phyloP scores from a whole-genome alignment of 2,113 vertebrate genomes.

The Pachyramphus minor region DNA sequence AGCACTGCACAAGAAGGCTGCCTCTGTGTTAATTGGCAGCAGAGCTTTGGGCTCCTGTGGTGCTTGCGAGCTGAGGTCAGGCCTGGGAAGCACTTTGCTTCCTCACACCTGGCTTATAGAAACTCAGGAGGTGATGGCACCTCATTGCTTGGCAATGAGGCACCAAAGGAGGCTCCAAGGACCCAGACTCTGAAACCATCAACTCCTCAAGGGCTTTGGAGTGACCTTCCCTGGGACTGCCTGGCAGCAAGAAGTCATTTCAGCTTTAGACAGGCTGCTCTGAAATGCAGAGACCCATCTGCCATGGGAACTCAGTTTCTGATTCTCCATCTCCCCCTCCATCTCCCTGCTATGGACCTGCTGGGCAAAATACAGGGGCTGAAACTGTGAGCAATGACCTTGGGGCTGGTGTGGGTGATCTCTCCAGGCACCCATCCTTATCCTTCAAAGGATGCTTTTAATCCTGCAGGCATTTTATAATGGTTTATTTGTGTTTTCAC shows the following conservation, averaged over 20 bases:
- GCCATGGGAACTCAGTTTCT: not conserved
- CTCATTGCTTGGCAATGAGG: not conserved
- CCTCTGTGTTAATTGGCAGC: rapidly evolving
- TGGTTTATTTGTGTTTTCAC: not conserved
- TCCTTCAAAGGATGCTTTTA: not conserved
- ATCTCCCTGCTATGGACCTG: rapidly evolving
- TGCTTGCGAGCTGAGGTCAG: not conserved
- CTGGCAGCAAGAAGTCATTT: not conserved
- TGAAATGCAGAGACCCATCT: not conserved
- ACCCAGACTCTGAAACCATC: not conserved
- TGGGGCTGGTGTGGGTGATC: not conserved
- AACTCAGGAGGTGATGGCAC: not conserved
- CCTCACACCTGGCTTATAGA: not conserved
- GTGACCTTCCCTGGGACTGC: not conserved
- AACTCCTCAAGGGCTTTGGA: not conserved
- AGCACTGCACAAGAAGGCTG: not conserved
- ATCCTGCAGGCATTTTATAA: not conserved
- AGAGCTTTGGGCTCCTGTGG: not conserved
- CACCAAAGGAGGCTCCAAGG: not conserved
- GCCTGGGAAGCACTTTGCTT: not conserved
- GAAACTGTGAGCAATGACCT: not conserved
- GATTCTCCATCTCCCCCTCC: not conserved
- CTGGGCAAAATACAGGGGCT: not conserved
- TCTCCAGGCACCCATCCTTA: not conserved
- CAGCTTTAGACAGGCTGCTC: not conserved